These are phyloP conservation scores for Procavia capensis DNA, from an alignment of 2,113 vertebrate species.

Conservation along the genomic window DNA sequence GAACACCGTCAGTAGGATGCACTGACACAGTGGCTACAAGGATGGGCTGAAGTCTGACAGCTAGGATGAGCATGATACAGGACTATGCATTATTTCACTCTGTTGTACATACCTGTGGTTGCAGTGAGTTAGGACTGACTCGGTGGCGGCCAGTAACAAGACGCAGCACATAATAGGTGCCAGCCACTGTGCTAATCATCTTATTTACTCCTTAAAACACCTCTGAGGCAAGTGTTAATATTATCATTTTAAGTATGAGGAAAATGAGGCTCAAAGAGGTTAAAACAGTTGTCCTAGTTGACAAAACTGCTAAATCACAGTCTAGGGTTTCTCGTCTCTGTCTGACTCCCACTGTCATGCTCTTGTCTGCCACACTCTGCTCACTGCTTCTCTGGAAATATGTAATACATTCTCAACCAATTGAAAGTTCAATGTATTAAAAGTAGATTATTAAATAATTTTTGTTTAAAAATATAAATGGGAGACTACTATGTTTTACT, in stretches of 20 bases:
- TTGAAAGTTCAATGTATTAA: background rate
- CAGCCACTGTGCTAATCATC: background rate
- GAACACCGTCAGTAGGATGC: too few relatives aligned
- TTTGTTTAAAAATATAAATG: conserved; percentile 42
- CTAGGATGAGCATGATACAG: too few relatives aligned
- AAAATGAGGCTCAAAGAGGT: background rate
- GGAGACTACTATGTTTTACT: background rate
- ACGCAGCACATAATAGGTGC: background rate
- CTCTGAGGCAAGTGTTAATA: background rate
- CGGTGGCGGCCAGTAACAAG: too few relatives aligned
- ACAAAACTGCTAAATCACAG: background rate
- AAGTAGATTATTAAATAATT: background rate
- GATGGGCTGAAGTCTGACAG: too few relatives aligned
- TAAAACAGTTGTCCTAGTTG: background rate
- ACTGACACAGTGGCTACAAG: too few relatives aligned
- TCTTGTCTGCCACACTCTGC: background rate
- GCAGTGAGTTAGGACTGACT: too few relatives aligned
- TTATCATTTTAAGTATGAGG: conserved; percentile 20
- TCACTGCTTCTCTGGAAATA: background rate
- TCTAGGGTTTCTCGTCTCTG: background rate
- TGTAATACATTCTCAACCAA: background rate
- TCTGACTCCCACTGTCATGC: background rate
- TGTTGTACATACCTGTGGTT: too few relatives aligned
- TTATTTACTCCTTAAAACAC: background rate
- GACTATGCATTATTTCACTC: too few relatives aligned